Percentiles rank a stretch among this genome's conserved stretches.
Evolutionary conservation across 2,797 vertebrate genomes (phyloP).

Genomic region (Varecia variegata): DNA sequence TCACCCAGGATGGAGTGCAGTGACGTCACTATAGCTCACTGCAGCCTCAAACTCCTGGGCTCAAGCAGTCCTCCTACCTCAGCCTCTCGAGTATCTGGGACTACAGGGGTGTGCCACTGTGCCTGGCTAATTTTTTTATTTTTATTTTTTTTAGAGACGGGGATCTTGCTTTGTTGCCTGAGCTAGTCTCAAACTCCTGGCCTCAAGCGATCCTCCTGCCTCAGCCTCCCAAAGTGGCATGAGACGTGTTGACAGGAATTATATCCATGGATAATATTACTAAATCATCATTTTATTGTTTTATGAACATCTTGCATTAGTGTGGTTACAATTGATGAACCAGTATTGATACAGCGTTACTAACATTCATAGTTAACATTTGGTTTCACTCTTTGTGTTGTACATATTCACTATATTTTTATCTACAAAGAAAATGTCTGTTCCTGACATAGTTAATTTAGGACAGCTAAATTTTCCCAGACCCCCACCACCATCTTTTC

Average conservation of each 20-base stretch:
- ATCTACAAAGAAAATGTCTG: background rate
- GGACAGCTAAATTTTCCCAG: background rate
- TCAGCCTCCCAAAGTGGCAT: too few species aligned
- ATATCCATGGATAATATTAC: background rate
- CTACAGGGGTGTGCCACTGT: too few species aligned
- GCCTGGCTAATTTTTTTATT: too few species aligned
- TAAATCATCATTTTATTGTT: background rate
- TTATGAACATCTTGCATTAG: accelerated
- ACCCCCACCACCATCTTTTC: background rate
- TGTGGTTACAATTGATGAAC: background rate
- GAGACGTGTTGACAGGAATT: background rate
- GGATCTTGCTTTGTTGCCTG: too few species aligned
- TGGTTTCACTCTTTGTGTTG: background rate
- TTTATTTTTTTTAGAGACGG: too few species aligned
- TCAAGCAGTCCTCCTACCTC: too few species aligned
- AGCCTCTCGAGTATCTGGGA: too few species aligned
- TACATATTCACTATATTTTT: background rate
- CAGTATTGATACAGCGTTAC: accelerated
- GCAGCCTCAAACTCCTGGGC: too few species aligned
- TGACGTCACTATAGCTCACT: too few species aligned
- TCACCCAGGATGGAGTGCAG: too few species aligned
- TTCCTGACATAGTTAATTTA: background rate
- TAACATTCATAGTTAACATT: background rate
- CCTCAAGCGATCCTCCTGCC: too few species aligned
- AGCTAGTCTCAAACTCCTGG: too few species aligned